Conservation (phyloP, 2,113 vertebrate genomes). For the Spilogale gracilis region DNA sequence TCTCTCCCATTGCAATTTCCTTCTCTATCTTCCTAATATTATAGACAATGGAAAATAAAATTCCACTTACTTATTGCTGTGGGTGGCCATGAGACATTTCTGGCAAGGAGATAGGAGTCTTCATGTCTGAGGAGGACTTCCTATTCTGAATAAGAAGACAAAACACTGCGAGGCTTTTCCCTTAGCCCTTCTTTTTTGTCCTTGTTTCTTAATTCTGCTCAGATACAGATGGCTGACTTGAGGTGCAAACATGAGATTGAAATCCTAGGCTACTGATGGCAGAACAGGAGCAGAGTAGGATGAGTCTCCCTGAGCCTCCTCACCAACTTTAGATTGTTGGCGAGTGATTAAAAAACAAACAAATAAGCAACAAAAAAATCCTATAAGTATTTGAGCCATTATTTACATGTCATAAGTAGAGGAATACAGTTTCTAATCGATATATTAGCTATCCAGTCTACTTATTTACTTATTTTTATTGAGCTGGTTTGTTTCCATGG, state of each 20-base stretch:
- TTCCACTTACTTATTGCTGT: neutral
- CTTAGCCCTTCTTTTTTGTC: neutral
- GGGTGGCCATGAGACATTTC: neutral
- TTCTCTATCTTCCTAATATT: neutral
- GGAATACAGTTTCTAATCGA: neutral
- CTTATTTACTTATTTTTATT: neutral
- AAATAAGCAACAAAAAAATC: neutral
- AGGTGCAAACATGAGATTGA: neutral
- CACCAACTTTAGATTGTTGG: neutral
- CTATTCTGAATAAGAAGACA: neutral
- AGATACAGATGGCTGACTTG: neutral
- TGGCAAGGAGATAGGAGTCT: neutral
- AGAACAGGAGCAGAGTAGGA: neutral
- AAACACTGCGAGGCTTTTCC: neutral
- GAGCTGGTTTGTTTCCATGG: neutral
- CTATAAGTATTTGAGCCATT: neutral
- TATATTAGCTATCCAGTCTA: neutral
- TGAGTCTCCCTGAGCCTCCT: neutral
- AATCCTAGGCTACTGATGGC: neutral
- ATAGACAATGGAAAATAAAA: neutral
- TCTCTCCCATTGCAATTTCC: neutral
- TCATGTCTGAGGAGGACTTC: neutral
- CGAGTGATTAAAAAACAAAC: neutral
- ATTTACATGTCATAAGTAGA: neutral
- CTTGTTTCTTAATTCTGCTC: neutral